A percentile compares a stretch with the other conserved stretches of the same genome.
These are phyloP conservation scores for Gallirallus australis DNA, from an alignment of 2,797 vertebrate genomes.

Conservation along the genomic window DNA sequence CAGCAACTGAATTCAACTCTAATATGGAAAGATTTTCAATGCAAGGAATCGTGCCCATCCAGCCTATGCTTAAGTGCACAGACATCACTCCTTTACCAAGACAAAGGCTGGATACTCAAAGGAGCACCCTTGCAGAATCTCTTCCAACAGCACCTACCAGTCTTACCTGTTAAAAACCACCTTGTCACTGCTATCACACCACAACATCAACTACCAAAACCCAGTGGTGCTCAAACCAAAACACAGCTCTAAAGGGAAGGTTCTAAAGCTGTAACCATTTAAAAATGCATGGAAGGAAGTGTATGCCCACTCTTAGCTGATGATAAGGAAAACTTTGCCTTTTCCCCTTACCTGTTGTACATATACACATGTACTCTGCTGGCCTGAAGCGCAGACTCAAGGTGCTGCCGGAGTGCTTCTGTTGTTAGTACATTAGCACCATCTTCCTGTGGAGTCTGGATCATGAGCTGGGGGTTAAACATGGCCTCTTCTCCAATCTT, in stretches of 20 bases:
- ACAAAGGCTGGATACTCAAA: background rate
- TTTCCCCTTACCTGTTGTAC: slow-evolving; percentile 89
- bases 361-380: slow-evolving; percentile 96
- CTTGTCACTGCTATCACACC: background rate
- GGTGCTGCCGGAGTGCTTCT: slow-evolving; percentile 93
- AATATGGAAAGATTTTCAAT: background rate
- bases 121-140: background rate
- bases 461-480: slow-evolving; percentile 99
- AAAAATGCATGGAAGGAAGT: background rate
- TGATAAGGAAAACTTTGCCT: background rate
- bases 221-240: background rate
- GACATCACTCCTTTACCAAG: background rate
- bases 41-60: background rate
- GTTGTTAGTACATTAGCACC: slow-evolving; percentile 91
- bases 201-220: background rate
- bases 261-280: background rate
- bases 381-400: slow-evolving; percentile 93
- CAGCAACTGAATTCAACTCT: background rate
- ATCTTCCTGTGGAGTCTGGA: slow-evolving; percentile 95
- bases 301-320: fast-evolving
- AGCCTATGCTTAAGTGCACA: background rate
- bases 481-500: slow-evolving; percentile 98
- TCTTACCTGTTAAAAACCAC: background rate
- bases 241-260: background rate
- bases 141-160: background rate